Evolutionary conservation across 2,888 invertebrate species (phyloP), one percentile per base, ranked within the genome.

Genomic region (Xylota sylvarum): DNA sequence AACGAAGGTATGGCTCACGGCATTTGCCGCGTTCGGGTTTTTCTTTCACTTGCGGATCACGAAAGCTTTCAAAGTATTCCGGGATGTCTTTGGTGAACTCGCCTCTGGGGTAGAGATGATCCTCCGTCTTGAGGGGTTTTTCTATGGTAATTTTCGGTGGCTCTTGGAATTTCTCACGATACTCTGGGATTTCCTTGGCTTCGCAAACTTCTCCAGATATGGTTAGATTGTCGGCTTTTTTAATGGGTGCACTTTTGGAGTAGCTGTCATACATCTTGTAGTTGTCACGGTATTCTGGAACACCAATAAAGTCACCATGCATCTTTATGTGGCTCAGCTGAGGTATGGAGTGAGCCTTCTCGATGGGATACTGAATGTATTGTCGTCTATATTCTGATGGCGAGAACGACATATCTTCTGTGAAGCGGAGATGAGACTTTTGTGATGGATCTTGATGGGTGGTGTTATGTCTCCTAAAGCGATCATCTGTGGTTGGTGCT

Each of bases 41-140:
- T 52, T 90, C 89, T 65, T 90, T 92, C 10, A 92, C 89, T 17
- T 93, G 90, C 0, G 92, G 92, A 89, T 92, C 91, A 56, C 91
- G 92, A 89, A 91, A 93, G 89, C 91, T 92, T 88, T 93, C 92
- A 81, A 89, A 89, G 79, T 93, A 93, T 80, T 92, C 92, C 78
- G 92, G 92, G 67, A 91, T 88, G 85, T 91, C 89, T 85, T 91
- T 91, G 40, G 89, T 89, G 84, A 92, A 92, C 40, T 92, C 90
- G 4, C 92, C 92, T 17, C 89, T 88, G 0, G 91, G 89, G 67
- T 90, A 89, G 50, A 92, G 87, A 60, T 92, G 91, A 80, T 92
- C 91, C 56, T 90, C 89, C 60, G 90, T 90, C 87, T 91, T 92
- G 4, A 90, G 88, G n/a, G 89, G 77, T 72, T 90, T 91, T 60